Evolutionary conservation across 2,888 invertebrate genomes (phyloP).

Genomic region (Eugnorisma glareosa): DNA sequence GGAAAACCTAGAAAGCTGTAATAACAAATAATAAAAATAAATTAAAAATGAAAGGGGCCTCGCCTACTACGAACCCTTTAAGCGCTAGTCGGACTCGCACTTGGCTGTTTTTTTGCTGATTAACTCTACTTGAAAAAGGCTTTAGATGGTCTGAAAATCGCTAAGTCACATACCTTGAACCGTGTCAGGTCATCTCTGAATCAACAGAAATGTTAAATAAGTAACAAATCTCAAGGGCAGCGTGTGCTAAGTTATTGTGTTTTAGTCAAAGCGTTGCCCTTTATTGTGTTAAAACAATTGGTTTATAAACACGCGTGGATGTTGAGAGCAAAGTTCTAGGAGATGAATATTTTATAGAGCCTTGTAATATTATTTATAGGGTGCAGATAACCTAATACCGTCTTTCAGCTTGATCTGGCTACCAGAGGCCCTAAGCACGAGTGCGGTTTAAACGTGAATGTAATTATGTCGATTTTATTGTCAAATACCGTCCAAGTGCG

Average conservation of each 20-base stretch:
- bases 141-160: background rate
- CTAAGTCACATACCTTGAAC: background rate
- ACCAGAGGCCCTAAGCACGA: no score
- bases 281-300: conserved; percentile 39
- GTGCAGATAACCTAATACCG: background rate
- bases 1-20: no score
- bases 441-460: no score
- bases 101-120: no score
- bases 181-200: background rate
- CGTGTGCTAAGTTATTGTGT: conserved; percentile 17
- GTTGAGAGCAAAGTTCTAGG: background rate
- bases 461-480: no score
- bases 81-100: no score
- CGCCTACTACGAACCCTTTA: no score
- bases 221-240: conserved; percentile 37
- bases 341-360: conserved; percentile 20
- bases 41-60: no score
- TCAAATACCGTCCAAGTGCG: no score
- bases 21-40: no score
- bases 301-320: conserved; percentile 19
- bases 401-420: background rate
- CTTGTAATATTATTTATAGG: background rate
- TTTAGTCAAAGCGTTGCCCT: conserved; percentile 9
- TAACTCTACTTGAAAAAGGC: background rate
- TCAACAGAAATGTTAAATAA: conserved; percentile 37